Percentiles rank a stretch among this genome's conserved stretches.
phyloP scores from a whole-genome alignment of 2,888 invertebrate species.

The Platerodrilus igneus region DNA sequence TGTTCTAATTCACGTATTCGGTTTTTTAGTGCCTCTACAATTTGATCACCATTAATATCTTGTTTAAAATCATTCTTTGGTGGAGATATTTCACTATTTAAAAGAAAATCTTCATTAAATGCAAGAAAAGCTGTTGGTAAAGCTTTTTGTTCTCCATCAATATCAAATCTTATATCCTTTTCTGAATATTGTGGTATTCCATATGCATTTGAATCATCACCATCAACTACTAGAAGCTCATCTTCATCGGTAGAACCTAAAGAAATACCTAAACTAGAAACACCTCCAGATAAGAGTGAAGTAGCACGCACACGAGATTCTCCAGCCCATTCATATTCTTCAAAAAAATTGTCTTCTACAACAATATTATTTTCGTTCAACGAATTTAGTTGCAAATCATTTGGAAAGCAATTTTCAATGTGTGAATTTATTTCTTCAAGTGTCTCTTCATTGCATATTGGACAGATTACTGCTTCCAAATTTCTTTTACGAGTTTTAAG shows the following conservation, averaged over 20 bases:
- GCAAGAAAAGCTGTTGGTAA: slow-evolving; percentile 53
- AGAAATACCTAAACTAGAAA: slow-evolving; percentile 52
- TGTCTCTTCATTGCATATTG: slow-evolving; percentile 73
- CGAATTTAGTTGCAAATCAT: slow-evolving; percentile 46
- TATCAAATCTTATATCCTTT: slow-evolving; percentile 58
- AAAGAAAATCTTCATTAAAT: slow-evolving; percentile 33
- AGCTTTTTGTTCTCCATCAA: slow-evolving; percentile 54
- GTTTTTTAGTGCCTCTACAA: slow-evolving; percentile 70
- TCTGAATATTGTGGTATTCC: slow-evolving; percentile 85
- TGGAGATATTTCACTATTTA: slow-evolving; percentile 7
- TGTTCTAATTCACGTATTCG: slow-evolving; percentile 72
- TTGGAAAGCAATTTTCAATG: slow-evolving; percentile 62
- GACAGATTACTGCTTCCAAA: slow-evolving; percentile 64
- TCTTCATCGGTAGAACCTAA: slow-evolving; percentile 52
- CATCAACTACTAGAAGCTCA: slow-evolving; percentile 80
- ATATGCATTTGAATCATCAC: slow-evolving; percentile 80
- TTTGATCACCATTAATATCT: slow-evolving; percentile 43
- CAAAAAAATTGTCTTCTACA: slow-evolving; percentile 68
- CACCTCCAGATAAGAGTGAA: slow-evolving; percentile 64
- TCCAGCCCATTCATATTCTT: slow-evolving; percentile 92
- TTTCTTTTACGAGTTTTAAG: slow-evolving; percentile 65
- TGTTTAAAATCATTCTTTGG: slow-evolving; percentile 16
- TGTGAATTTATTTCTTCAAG: slow-evolving; percentile 68
- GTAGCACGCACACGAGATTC: slow-evolving; percentile 74
- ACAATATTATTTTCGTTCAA: slow-evolving; percentile 76